Evolutionary conservation across 2,113 vertebrate genomes (phyloP).

Genomic region (Lasiurus cinereus): DNA sequence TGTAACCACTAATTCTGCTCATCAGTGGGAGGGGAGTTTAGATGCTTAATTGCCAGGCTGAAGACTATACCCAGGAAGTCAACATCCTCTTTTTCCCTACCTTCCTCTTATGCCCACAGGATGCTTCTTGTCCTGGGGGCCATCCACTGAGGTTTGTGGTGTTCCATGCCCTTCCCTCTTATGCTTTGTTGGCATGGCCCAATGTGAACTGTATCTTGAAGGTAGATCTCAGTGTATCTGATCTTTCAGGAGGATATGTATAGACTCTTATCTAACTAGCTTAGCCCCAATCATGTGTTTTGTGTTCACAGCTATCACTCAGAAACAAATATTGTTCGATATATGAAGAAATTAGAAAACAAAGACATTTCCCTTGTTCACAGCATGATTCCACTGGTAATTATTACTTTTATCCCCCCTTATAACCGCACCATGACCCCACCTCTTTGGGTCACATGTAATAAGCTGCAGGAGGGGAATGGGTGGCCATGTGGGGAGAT

Average conservation of each 20-base stretch:
- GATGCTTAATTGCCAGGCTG: background rate
- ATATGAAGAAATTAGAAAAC: conserved; percentile 99
- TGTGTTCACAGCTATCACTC: conserved; percentile 94
- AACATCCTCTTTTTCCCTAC: background rate
- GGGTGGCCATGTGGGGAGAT: background rate
- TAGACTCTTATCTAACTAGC: background rate
- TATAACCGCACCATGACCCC: background rate
- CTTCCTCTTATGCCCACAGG: background rate
- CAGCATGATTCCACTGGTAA: conserved; percentile 99
- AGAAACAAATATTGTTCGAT: conserved; percentile 98
- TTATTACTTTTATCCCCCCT: conserved; percentile 68
- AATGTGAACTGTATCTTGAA: background rate
- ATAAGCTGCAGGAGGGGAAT: background rate
- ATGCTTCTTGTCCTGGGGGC: background rate
- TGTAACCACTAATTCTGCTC: background rate
- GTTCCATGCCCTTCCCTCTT: background rate
- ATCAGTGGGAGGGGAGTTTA: background rate
- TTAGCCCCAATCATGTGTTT: conserved; percentile 52
- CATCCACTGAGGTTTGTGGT: background rate
- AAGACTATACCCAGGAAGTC: background rate
- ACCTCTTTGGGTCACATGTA: background rate
- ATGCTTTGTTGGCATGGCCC: background rate
- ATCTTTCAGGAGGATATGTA: background rate
- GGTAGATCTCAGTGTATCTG: background rate
- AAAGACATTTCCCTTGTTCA: conserved; percentile 99